A percentile compares a stretch with the other conserved stretches of the same genome.
Conservation (phyloP, 2,888 invertebrate species). For the Loripinus fragilis region DNA sequence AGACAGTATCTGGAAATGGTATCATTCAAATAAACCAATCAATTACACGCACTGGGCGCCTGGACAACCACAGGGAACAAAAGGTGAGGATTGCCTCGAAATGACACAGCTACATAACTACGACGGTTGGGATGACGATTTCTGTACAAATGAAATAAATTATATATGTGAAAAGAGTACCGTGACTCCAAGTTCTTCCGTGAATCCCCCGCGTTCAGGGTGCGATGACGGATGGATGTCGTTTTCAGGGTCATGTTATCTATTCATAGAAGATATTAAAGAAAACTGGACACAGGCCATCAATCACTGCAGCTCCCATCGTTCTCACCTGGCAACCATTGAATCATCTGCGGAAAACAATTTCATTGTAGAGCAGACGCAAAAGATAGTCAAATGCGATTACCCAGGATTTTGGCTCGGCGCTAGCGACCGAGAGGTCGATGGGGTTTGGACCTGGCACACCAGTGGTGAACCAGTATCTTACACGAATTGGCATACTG, state of each 20-base stretch:
- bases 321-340: too few species aligned
- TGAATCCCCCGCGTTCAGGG: too few species aligned
- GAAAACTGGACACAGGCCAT: too few species aligned
- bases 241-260: too few species aligned
- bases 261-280: too few species aligned
- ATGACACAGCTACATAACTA: not conserved
- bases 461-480: not conserved
- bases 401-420: slow-evolving; percentile 6
- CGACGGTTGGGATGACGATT: not conserved
- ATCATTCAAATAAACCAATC: not conserved
- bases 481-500: not conserved
- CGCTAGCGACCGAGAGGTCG: not conserved
- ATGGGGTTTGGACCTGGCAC: not conserved
- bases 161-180: not conserved
- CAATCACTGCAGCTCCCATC: too few species aligned
- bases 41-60: not conserved
- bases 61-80: not conserved
- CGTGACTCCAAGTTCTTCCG: not conserved
- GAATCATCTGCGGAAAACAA: too few species aligned
- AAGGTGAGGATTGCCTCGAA: not conserved
- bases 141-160: not conserved
- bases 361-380: too few species aligned
- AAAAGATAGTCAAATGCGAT: too few species aligned
- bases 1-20: not conserved
- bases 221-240: too few species aligned